Conservation (phyloP, 2,113 vertebrate genomes). For the Eubucco bourcierii region DNA sequence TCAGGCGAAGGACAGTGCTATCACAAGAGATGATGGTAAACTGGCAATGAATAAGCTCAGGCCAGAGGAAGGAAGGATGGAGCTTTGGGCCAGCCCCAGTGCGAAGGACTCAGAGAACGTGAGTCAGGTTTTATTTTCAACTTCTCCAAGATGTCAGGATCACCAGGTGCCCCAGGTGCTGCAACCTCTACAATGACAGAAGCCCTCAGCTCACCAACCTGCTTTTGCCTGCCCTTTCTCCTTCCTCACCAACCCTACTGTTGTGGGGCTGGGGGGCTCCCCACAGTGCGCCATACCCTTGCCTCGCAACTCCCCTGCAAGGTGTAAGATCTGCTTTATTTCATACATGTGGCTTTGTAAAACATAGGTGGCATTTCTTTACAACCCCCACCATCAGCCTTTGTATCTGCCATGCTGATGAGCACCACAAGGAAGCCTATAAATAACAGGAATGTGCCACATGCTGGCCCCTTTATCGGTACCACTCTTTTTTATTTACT, state of each 20-base stretch:
- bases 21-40: not conserved
- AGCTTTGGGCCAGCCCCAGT: not conserved
- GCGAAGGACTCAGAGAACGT: not conserved
- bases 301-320: not conserved
- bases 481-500: constrained; percentile 27
- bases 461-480: not conserved
- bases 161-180: not conserved
- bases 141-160: not conserved
- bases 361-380: not conserved
- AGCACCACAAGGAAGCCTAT: constrained; percentile 15
- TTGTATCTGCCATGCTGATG: constrained; percentile 23
- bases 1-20: not conserved
- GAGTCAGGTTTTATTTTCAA: not conserved
- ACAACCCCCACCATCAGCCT: not conserved
- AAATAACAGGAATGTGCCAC: constrained; percentile 23
- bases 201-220: not conserved
- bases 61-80: not conserved
- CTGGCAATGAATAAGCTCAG: not conserved
- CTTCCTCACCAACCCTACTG: not conserved
- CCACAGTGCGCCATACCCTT: not conserved
- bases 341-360: not conserved
- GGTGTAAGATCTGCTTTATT: rapidly evolving
- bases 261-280: not conserved
- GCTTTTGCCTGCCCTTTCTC: rapidly evolving
- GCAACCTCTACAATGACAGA: not conserved